Evolutionary conservation across 2,797 vertebrate species (phyloP).

Genomic region (Coracias cyanogaster): DNA sequence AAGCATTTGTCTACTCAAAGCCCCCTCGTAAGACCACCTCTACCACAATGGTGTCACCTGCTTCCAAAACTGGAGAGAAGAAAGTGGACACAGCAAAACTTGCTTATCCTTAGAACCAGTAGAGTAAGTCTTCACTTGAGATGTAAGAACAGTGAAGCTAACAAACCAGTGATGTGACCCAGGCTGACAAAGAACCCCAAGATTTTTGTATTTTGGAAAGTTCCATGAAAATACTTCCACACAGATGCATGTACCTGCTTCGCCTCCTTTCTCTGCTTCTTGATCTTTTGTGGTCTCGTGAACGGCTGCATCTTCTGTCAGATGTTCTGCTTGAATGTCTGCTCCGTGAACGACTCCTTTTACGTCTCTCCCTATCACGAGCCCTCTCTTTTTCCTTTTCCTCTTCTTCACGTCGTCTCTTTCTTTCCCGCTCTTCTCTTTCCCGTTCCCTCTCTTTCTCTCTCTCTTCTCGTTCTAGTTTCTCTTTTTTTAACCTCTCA

Average conservation of each 20-base stretch:
- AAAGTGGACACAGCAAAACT: not conserved
- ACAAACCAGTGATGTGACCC: not conserved
- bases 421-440: conserved; percentile 82
- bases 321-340: conserved; percentile 93
- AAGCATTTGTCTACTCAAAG: not conserved
- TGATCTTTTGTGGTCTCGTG: conserved; percentile 92
- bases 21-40: not conserved
- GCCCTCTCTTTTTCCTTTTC: conserved; percentile 83
- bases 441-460: conserved; percentile 84
- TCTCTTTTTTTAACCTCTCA: conserved; percentile 87
- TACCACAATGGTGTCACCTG: not conserved
- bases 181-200: not conserved
- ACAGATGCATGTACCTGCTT: conserved; percentile 84
- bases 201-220: not conserved
- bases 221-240: not conserved
- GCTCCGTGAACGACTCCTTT: conserved; percentile 93
- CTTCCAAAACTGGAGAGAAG: not conserved
- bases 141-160: not conserved
- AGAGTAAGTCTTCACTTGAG: not conserved
- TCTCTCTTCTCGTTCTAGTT: conserved; percentile 86
- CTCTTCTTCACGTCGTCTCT: conserved; percentile 81
- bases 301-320: conserved; percentile 92
- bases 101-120: not conserved
- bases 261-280: conserved; percentile 94
- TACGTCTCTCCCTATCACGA: conserved; percentile 86